phyloP scores from a whole-genome alignment of 2,888 invertebrate species.

The Dasypogon diadema region DNA sequence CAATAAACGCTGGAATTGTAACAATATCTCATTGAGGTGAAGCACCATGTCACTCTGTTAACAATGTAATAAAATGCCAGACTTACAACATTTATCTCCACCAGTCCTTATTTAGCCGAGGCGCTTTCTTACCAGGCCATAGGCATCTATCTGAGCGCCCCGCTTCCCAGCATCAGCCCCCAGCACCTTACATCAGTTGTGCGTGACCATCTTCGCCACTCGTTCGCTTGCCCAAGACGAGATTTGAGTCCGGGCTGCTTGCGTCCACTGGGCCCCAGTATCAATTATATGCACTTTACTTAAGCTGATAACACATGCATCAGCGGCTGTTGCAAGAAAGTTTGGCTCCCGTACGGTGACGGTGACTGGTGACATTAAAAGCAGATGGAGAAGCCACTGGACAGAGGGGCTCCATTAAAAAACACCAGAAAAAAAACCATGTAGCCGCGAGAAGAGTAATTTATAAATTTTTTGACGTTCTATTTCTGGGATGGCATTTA shows the following conservation, averaged over 20 bases:
- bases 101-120: not conserved
- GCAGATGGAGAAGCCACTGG: not conserved
- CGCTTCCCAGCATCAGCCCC: not conserved
- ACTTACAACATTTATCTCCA: conserved; percentile 39
- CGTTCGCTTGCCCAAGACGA: not conserved
- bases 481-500: too few relatives aligned
- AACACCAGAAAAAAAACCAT: not conserved
- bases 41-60: conserved; percentile 48
- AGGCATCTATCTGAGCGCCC: not conserved
- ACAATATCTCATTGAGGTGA: conserved; percentile 39
- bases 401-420: not conserved
- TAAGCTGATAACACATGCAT: conserved; percentile 49
- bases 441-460: not conserved
- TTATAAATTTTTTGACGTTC: not conserved
- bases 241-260: too few relatives aligned
- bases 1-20: conserved; percentile 41
- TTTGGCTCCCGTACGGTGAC: not conserved
- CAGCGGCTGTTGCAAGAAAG: conserved; percentile 29
- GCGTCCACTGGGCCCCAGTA: conserved; percentile 24
- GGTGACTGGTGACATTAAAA: too few relatives aligned
- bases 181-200: conserved; percentile 42
- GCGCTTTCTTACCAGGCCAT: not conserved
- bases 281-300: conserved; percentile 51
- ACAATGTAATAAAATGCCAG: conserved; percentile 51
- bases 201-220: conserved; percentile 41